Evolutionary conservation across 2,888 invertebrate species (phyloP).

Genomic region (Druceiella hillmani): DNA sequence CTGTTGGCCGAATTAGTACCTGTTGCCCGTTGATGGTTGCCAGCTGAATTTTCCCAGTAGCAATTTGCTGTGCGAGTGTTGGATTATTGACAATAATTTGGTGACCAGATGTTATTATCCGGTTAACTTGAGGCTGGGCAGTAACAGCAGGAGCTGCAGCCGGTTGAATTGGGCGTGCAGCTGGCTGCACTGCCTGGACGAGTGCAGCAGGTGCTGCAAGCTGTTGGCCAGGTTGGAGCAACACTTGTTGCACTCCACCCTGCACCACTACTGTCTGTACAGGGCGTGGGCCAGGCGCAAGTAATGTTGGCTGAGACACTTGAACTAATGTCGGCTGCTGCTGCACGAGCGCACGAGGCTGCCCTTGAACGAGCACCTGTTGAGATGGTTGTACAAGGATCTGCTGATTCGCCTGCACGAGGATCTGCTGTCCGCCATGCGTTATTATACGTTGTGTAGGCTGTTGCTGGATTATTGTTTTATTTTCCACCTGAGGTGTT

Average conservation of each 20-base stretch:
- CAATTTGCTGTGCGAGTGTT: conserved; percentile 72
- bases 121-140: conserved; percentile 31
- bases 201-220: conserved; percentile 24
- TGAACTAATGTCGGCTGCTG: conserved; percentile 20
- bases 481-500: too few species aligned
- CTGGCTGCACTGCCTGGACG: conserved; percentile 31
- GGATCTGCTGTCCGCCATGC: conserved; percentile 28
- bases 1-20: conserved; percentile 72
- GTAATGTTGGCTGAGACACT: conserved; percentile 18
- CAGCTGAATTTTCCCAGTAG: conserved; percentile 76
- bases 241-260: conserved; percentile 27
- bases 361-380: conserved; percentile 27
- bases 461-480: too few species aligned
- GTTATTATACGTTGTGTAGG: too few species aligned
- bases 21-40: conserved; percentile 83
- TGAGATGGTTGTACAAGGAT: conserved; percentile 37
- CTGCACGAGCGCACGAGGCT: conserved; percentile 25
- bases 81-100: conserved; percentile 77
- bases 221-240: conserved; percentile 29
- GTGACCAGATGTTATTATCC: conserved; percentile 39
- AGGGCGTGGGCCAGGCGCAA: conserved; percentile 41
- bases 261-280: conserved; percentile 41
- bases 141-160: conserved; percentile 26
- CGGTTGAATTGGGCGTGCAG: conserved; percentile 26
- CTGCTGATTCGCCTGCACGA: conserved; percentile 33